A percentile compares a stretch with the other conserved stretches of the same genome.
phyloP scores from a whole-genome alignment of 2,797 vertebrate genomes.

The Threskiornis aethiopicus region DNA sequence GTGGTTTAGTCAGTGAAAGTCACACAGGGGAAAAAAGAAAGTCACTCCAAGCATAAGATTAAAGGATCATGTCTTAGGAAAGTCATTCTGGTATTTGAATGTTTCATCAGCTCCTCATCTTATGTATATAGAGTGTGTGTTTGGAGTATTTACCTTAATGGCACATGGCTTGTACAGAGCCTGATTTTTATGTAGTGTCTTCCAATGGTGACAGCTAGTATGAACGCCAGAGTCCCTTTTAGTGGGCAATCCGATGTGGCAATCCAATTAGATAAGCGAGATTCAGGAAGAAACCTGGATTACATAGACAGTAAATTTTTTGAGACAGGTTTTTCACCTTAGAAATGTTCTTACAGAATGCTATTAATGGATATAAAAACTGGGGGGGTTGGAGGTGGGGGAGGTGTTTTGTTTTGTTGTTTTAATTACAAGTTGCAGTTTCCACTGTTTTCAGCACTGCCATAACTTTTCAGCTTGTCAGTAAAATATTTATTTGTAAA shows the following conservation, averaged over 20 bases:
- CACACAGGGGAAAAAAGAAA: background rate
- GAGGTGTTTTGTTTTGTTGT: background rate
- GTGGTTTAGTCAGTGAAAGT: background rate
- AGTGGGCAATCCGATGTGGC: background rate
- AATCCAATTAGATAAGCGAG: background rate
- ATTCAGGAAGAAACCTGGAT: background rate
- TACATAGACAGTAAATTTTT: background rate
- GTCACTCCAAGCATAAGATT: background rate
- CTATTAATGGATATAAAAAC: background rate
- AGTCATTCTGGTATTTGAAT: slow-evolving; percentile 17
- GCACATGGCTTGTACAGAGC: background rate
- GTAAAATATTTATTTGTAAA: slow-evolving; percentile 40
- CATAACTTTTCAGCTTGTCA: slow-evolving; percentile 33
- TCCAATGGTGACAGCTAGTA: background rate
- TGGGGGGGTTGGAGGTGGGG: rapidly evolving
- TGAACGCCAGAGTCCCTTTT: background rate
- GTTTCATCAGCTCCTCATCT: background rate
- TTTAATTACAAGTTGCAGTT: slow-evolving; percentile 39
- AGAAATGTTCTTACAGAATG: slow-evolving; percentile 7
- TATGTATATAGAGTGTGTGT: background rate
- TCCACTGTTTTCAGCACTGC: slow-evolving; percentile 30
- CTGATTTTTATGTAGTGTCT: background rate
- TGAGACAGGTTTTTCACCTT: background rate
- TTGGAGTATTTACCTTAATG: background rate
- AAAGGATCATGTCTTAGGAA: slow-evolving; percentile 26